Evolutionary conservation across 2,888 invertebrate species (phyloP), one percentile per base, ranked within the genome.

Genomic region (Drosophila neutralis): DNA sequence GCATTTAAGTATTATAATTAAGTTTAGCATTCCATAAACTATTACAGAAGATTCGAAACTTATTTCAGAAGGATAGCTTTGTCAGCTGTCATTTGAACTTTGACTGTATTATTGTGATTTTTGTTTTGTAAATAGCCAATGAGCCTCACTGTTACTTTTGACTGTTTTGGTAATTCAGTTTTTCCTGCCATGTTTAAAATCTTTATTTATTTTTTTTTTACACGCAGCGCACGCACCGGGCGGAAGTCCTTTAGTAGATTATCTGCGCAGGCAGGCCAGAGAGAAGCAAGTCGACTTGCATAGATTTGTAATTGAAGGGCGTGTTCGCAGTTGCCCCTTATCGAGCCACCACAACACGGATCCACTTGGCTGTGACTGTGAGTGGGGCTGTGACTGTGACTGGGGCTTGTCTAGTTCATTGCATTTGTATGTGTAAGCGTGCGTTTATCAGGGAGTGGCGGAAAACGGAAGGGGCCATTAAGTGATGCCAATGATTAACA

Each of bases 401-500:
- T 31, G 36, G 45, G 52, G 70, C 77, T 60, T 60, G 82, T 79
- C 74, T 79, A 72, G 69, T 68, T 75, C 81, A 78, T 78, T 86
- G 82, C 79, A 15, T 69, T 21, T 35, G 35, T 62, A 11, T 52
- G 38, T 53, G 49, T 56, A 10, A 54, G 33, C 31, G 40, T 56
- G 48, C 29, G 33, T 53, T 13, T 57, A 57, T 58, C 35, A 45
- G 60, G 49, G 38, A 60, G 49, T 38, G 69, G 57, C 83, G 87
- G 88, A 78, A 80, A 72, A 80, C 88, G 91, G 90, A 91, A 91
- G 92, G 88, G 90, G 90, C 91, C 91, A 91, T 92, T 91, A 92
- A 92, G 91, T 91, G 91, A 92, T 91, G 91, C 91, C 91, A 91
- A 91, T 91, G 92, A 91, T 91, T 92, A 92, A 90, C 82, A 91